These are phyloP conservation scores for Steatocranus sp. DNA, from an alignment of 2,797 vertebrate species.

Conservation along the genomic window DNA sequence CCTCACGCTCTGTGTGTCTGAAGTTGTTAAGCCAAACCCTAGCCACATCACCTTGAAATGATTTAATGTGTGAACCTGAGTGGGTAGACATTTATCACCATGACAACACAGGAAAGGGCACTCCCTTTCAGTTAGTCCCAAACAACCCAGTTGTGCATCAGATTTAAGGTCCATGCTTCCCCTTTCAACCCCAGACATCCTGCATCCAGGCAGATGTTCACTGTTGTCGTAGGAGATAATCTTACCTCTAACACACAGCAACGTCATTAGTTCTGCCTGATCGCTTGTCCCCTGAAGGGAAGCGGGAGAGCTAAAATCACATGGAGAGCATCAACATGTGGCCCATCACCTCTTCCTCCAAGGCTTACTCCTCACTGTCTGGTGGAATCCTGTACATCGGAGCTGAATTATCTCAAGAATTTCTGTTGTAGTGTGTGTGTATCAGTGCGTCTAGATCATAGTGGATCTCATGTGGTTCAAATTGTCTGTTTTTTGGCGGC, in stretches of 20 bases:
- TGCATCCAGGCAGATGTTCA: constrained; percentile 44
- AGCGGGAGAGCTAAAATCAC: constrained; percentile 18
- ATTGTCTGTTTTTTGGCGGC: constrained; percentile 46
- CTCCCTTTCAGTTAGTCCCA: neutral
- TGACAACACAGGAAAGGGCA: neutral
- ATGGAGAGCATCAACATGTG: constrained; percentile 37
- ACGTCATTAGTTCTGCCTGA: constrained; percentile 46
- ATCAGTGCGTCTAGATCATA: constrained; percentile 1
- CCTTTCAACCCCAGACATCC: constrained; percentile 1
- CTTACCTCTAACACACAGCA: constrained; percentile 12
- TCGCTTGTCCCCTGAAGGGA: constrained; percentile 21
- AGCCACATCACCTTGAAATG: neutral
- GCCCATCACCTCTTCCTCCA: constrained; percentile 24
- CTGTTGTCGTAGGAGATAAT: constrained; percentile 50
- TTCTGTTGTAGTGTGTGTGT: constrained; percentile 7
- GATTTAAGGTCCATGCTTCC: neutral
- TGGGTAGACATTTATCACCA: constrained; percentile 7
- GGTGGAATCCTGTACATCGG: constrained; percentile 17
- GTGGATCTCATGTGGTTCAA: constrained; percentile 52
- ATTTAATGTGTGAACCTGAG: constrained; percentile 21
- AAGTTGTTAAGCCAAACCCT: neutral
- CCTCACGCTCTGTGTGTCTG: neutral
- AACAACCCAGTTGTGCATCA: neutral
- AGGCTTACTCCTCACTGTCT: constrained; percentile 16
- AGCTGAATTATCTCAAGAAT: constrained; percentile 46